phyloP scores from a whole-genome alignment of 1,140 invertebrate genomes.

The Camponotus floridanus region DNA sequence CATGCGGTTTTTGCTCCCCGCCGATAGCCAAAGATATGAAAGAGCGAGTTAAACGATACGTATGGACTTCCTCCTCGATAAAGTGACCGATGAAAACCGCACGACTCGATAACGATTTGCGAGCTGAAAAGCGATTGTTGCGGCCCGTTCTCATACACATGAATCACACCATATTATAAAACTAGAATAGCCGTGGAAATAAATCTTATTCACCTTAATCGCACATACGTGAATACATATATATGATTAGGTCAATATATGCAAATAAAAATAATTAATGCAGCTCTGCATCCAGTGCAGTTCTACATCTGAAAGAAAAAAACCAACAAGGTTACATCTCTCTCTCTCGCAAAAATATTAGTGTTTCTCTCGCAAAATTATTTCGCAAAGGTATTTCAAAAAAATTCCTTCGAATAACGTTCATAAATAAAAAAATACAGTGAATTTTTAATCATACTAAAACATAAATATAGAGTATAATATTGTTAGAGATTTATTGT shows the following conservation, averaged over 20 bases:
- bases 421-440: neutral
- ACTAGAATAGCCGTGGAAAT: slow-evolving; percentile 61
- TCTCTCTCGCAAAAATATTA: neutral
- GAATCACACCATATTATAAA: slow-evolving; percentile 20
- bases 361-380: too few species aligned
- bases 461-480: neutral
- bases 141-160: neutral
- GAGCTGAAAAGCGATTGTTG: slow-evolving; percentile 44
- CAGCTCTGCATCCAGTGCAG: neutral
- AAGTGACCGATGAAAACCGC: slow-evolving; percentile 57
- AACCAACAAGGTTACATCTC: neutral
- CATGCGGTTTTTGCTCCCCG: neutral
- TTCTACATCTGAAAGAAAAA: neutral
- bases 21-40: slow-evolving; percentile 6
- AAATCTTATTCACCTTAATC: slow-evolving; percentile 46
- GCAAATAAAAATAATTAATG: neutral
- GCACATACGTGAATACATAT: neutral
- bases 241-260: slow-evolving; percentile 12
- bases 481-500: neutral
- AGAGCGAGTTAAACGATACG: slow-evolving; percentile 21
- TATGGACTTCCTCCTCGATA: slow-evolving; percentile 40
- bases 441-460: neutral
- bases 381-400: neutral
- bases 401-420: neutral
- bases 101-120: slow-evolving; percentile 63